phyloP scores from a whole-genome alignment of 2,888 invertebrate genomes.

The Onchidella celtica region DNA sequence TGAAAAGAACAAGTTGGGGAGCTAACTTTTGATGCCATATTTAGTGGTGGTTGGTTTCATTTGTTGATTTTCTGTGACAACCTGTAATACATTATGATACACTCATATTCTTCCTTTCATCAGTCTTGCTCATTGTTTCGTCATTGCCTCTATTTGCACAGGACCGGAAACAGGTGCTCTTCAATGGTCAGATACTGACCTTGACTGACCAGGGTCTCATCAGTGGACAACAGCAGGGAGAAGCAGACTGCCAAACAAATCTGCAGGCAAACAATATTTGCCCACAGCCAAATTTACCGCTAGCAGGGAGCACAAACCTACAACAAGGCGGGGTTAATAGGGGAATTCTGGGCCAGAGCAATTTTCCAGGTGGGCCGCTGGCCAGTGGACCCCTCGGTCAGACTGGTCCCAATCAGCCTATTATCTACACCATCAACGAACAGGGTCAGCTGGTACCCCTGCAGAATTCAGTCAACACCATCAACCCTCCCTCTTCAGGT shows the following conservation, averaged over 20 bases:
- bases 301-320: slow-evolving; percentile 4
- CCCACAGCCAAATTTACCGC: slow-evolving; percentile 5
- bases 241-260: slow-evolving; percentile 35
- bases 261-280: slow-evolving; percentile 25
- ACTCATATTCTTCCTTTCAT: too few relatives aligned
- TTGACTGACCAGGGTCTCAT: slow-evolving; percentile 37
- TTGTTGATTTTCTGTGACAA: too few relatives aligned
- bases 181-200: slow-evolving; percentile 47
- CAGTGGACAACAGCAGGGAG: slow-evolving; percentile 33
- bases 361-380: not conserved
- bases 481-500: slow-evolving; percentile 17
- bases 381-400: not conserved
- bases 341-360: slow-evolving; percentile 6
- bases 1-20: too few relatives aligned
- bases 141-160: too few relatives aligned
- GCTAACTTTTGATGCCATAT: too few relatives aligned
- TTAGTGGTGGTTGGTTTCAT: too few relatives aligned
- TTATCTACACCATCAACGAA: slow-evolving; percentile 47
- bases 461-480: slow-evolving; percentile 16
- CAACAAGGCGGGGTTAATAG: slow-evolving; percentile 4
- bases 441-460: slow-evolving; percentile 46
- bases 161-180: slow-evolving; percentile 44
- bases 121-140: too few relatives aligned
- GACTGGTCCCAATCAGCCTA: slow-evolving; percentile 13
- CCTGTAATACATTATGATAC: too few relatives aligned